These are phyloP conservation scores for Paratilapia polleni DNA, from an alignment of 2,113 vertebrate genomes.

Conservation along the genomic window DNA sequence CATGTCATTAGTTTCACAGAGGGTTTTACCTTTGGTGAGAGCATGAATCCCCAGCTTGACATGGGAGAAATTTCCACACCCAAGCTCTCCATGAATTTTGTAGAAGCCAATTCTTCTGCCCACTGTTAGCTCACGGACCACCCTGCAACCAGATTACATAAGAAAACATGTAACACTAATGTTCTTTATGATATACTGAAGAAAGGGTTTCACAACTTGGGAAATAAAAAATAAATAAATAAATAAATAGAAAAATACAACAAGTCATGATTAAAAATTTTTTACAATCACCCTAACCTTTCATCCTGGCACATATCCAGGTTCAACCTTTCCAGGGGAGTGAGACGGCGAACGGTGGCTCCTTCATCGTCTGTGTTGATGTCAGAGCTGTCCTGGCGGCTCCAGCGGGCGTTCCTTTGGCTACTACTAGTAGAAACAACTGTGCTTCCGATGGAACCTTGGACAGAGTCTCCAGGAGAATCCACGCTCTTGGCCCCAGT, in stretches of 20 bases:
- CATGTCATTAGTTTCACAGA: not conserved
- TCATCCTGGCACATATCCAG: conserved; percentile 95
- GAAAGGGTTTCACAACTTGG: not conserved
- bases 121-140: conserved; percentile 91
- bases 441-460: conserved; percentile 36
- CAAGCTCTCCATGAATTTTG: conserved; percentile 93
- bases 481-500: conserved; percentile 43
- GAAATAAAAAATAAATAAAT: not conserved
- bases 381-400: conserved; percentile 85
- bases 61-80: conserved; percentile 97
- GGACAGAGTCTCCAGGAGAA: conserved; percentile 46
- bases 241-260: not conserved
- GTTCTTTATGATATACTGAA: not conserved
- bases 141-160: conserved; percentile 70
- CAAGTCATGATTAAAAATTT: not conserved
- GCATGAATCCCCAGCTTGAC: conserved; percentile 96
- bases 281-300: conserved; percentile 33
- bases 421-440: conserved; percentile 24
- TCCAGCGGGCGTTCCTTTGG: conserved; percentile 80
- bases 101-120: conserved; percentile 97
- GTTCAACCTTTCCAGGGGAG: conserved; percentile 91
- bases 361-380: conserved; percentile 83
- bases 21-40: conserved; percentile 90
- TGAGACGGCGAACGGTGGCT: conserved; percentile 81
- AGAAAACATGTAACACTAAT: not conserved